A percentile compares a stretch with the other conserved stretches of the same genome.
phyloP scores from a whole-genome alignment of 2,797 vertebrate species.

The Labroides dimidiatus region DNA sequence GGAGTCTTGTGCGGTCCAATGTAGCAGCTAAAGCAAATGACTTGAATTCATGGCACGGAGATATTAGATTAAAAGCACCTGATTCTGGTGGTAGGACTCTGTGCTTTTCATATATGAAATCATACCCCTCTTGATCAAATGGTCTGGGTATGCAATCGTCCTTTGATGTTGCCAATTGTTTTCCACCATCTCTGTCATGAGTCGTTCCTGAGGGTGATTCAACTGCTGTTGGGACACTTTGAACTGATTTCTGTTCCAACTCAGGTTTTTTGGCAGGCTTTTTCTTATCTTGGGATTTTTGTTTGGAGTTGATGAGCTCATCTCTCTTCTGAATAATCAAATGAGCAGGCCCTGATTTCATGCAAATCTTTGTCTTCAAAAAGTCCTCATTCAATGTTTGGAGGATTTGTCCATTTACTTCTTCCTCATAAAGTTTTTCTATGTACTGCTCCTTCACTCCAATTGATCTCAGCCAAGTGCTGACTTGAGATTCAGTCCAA shows the following conservation, averaged over 20 bases:
- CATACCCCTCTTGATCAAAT: conserved; percentile 74
- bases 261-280: conserved; percentile 23
- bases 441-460: conserved; percentile 82
- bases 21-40: conserved; percentile 78
- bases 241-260: conserved; percentile 12
- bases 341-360: conserved; percentile 85
- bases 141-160: conserved; percentile 80
- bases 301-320: conserved; percentile 62
- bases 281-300: conserved; percentile 41
- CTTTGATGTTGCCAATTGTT: conserved; percentile 36
- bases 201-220: background rate
- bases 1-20: conserved; percentile 77
- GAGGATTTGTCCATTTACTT: conserved; percentile 83
- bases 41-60: conserved; percentile 89
- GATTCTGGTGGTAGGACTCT: conserved; percentile 86
- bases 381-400: conserved; percentile 74
- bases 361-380: conserved; percentile 78
- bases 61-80: conserved; percentile 81
- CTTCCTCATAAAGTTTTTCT: conserved; percentile 77
- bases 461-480: conserved; percentile 81
- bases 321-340: conserved; percentile 82
- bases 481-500: conserved; percentile 86
- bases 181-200: background rate
- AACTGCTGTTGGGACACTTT: fast-evolving
- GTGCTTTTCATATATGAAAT: conserved; percentile 84